Evolutionary conservation across 1,140 invertebrate genomes (phyloP), one percentile per base, ranked within the genome.

Genomic region (Bradysia coprophila): DNA sequence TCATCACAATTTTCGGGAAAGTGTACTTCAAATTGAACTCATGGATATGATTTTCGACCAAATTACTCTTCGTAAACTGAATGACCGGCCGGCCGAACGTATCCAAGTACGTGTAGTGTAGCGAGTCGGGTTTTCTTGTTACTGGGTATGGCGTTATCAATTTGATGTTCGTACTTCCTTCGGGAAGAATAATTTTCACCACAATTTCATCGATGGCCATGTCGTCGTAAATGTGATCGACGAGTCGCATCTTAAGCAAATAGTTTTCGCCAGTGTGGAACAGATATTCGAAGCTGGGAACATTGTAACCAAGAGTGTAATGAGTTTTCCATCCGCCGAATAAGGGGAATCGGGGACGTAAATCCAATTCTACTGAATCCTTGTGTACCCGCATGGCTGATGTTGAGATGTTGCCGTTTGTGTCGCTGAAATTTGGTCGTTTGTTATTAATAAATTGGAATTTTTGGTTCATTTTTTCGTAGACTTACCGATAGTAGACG

Each of bases 251-350:
- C 55, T 88, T 91, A 34, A 99, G 59, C 24, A 81, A 68, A 65
- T 86, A 95, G 21, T 82, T 66, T 57, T 78, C 74, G 51, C 82
- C 86, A 51, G 72, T 74, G 46, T 83, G 79, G 54, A 74, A 95
- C 3, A 98, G 66, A 62, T 96, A 96, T 58, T 96, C 91, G 56
- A 93, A 94, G 46, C 89, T 91, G 1, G 96, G 95, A 2, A 98
- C 78, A 66, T 95, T 97, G 65, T 99, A 99, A 0, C 96, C 95
- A 38, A 98, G 66, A 28, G 80, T 83, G 61, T 99, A 98, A 52
- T 92, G 84, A 3, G 93, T 98, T 61, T 90, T 92, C 95, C 95
- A 98, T 3, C 96, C 95, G 40, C 96, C 96, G 67, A 98, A 98
- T 0, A 99, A 64, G 18, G 96, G 96, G 61, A 97, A 99, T 48